Evolutionary conservation across 2,888 invertebrate species (phyloP).

Genomic region (Tanytarsus gracilentus): DNA sequence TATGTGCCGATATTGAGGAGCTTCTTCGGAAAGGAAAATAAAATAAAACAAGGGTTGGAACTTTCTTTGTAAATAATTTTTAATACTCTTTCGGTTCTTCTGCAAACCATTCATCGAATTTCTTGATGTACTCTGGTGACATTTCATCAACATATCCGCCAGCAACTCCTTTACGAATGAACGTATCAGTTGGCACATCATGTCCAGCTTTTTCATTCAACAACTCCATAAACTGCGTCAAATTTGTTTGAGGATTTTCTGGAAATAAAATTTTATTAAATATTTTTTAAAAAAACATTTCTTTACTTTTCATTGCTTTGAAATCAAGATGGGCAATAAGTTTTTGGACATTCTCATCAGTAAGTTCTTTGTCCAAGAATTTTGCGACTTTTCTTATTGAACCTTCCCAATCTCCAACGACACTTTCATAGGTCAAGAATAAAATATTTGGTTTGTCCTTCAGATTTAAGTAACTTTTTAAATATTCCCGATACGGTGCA

Average conservation of each 20-base stretch:
- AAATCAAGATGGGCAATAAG: neutral
- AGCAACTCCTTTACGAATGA: neutral
- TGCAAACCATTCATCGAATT: neutral
- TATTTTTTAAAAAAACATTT: too few relatives aligned
- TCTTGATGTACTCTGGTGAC: neutral
- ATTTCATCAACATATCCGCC: neutral
- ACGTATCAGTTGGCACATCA: neutral
- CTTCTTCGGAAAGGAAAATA: neutral
- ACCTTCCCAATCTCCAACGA: neutral
- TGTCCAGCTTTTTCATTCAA: neutral
- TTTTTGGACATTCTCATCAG: neutral
- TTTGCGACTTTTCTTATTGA: neutral
- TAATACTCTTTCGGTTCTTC: too few relatives aligned
- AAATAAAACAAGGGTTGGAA: neutral
- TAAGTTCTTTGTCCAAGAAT: neutral
- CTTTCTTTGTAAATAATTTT: too few relatives aligned
- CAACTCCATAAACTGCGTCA: neutral
- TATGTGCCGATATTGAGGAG: too few relatives aligned
- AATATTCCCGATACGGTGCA: neutral
- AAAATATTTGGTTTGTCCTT: neutral
- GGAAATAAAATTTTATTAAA: neutral
- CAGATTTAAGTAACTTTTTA: neutral
- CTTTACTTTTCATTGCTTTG: neutral
- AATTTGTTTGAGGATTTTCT: neutral
- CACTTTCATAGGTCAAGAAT: neutral